Base-by-base conservation (phyloP, 2,888 invertebrate genomes). In the Noctua comes region DNA sequence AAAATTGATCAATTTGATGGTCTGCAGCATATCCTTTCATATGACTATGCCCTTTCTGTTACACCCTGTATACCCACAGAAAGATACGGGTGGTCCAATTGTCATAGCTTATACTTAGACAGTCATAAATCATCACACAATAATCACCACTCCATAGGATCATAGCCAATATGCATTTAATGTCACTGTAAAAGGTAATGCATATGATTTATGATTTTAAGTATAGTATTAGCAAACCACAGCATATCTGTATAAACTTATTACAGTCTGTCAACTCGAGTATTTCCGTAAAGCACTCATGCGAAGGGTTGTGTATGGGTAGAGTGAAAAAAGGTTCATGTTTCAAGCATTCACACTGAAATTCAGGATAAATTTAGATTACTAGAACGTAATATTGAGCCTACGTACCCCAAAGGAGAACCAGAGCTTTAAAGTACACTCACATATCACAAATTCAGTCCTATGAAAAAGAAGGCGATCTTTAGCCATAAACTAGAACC, bases 171-270 rank as follows among this genome's bases (percentile, higher is more conserved):
- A 46, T 59, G 48, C 13, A 80, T 71, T 27, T 43, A 80, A 51
- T 62, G 59, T 57, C 27, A 16, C 81, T 69, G 27, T 46, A 77
- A 65, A 73, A 69, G 72, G 77, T 13, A 69, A 43, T 81, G 68
- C 46, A 81, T 59, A 36, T 64, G 31, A 68, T 73, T 48, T 43
- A 21, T 51, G 21, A 51, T 51, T 7, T 51, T 77, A 77, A 65
- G 18, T 59, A 46, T 24, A 64, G 46, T 46, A 40, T 59, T 36
- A 24, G 21, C 21, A 16, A 59, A 13, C 16, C 59, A 75, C 62
- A 79, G 51, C 4, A 3, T 27, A 16, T 0, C 11, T n/a, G 3
- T 3, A 16, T 40, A 7, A 59, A 21, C 8, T 77, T 2, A 11
- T 31, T 21, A 48, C 54, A 72, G 65, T 48, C 1, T 16, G 16